Percentiles rank a stretch among this genome's conserved stretches.
Conservation (phyloP, 1,140 invertebrate species). For the Diplogasteroides magnus region DNA sequence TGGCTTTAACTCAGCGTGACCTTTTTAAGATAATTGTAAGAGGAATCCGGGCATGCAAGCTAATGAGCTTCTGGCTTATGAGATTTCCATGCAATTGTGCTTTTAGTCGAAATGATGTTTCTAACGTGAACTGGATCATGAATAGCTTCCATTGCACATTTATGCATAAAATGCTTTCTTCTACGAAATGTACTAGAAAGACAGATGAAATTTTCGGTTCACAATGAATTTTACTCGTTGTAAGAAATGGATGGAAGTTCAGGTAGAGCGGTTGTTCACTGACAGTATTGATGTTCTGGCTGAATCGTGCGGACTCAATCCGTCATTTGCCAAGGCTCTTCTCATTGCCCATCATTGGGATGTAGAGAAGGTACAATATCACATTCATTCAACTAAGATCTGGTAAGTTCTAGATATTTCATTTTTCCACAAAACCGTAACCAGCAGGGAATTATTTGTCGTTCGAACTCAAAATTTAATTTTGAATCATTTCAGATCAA, state of each 20-base stretch:
- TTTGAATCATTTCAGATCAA: not conserved
- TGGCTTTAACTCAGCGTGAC: too few species aligned
- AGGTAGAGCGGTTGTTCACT: slow-evolving; percentile 26
- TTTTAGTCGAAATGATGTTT: too few species aligned
- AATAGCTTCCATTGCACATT: too few species aligned
- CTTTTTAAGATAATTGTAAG: too few species aligned
- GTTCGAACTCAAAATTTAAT: not conserved
- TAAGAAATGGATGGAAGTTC: not conserved
- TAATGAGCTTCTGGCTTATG: too few species aligned
- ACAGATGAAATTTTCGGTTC: not conserved
- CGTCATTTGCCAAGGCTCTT: slow-evolving; percentile 14
- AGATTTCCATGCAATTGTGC: too few species aligned
- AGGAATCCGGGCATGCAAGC: too few species aligned
- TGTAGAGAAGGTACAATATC: slow-evolving; percentile 13
- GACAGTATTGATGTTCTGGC: slow-evolving; percentile 10
- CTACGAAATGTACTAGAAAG: not conserved
- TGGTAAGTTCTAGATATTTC: too few species aligned
- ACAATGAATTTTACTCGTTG: too few species aligned
- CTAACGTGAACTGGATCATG: too few species aligned
- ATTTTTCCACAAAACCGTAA: not conserved
- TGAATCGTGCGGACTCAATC: slow-evolving; percentile 7
- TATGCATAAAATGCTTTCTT: too few species aligned
- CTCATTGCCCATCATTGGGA: slow-evolving; percentile 23
- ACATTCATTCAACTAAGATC: not conserved
- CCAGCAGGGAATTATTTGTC: not conserved